Base-by-base conservation (phyloP, 2,888 invertebrate genomes). In the Apodemia mormo region DNA sequence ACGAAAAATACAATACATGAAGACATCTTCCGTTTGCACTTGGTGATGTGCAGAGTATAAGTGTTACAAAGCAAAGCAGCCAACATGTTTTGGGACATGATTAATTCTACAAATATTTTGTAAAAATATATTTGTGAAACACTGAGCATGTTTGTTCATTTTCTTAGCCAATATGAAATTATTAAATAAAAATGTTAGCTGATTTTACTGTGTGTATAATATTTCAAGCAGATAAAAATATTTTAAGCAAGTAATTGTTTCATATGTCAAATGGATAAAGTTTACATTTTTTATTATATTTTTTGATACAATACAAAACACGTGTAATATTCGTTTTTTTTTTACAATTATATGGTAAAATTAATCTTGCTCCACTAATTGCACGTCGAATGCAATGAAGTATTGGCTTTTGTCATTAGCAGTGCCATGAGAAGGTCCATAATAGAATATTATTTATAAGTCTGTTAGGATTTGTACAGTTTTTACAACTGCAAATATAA, bases 401-500 rank as follows among this genome's bases (percentile, higher is more conserved):
- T 68, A 66, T 65, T 79, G 82, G 81, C 81, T 78, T 78, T 77
- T 79, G 78, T 78, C 77, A 74, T 77, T 81, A 82, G 79, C 80
- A 84, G 94, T 94, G 94, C 94, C 94, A 94, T 93, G 90, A 85
- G 88, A 91, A 86, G 91, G 92, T 94, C 93, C 93, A 92, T 93
- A 89, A 83, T 92, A 88, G 87, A 86, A 87, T 85, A 88, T 90
- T 88, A 88, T 89, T 83, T 89, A 85, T 94, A 93, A 93, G 92
- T 92, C 93, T 93, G 91, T 93, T 93, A 94, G 91, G 91, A 92
- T 90, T 92, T 94, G 93, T 94, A 94, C 94, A 94, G 94, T 94
- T 93, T 94, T 92, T 94, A 93, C 93, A 92, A 92, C 92, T 92
- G 92, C 86, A 86, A 92, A 92, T 92, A 92, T 92, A 91, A 92